phyloP scores from a whole-genome alignment of 2,113 vertebrate species.

The Stegastes partitus region DNA sequence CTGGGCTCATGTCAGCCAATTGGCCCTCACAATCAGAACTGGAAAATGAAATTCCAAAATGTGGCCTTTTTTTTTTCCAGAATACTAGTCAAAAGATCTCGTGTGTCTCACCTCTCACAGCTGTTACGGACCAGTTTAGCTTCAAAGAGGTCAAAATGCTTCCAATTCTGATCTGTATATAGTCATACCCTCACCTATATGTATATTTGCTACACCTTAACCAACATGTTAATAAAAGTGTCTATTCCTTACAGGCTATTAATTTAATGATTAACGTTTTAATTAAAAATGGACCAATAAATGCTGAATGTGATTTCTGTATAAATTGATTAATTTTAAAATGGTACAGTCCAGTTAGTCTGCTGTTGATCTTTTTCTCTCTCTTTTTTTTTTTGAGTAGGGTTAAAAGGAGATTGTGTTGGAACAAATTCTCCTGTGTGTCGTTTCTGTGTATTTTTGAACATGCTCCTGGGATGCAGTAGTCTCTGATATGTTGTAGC shows the following conservation, averaged over 20 bases:
- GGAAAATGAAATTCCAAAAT: neutral
- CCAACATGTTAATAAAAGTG: slow-evolving; percentile 23
- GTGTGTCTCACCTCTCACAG: neutral
- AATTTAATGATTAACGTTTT: slow-evolving; percentile 50
- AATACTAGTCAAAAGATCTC: neutral
- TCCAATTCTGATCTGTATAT: slow-evolving; percentile 60
- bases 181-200: slow-evolving; percentile 17
- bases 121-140: slow-evolving; percentile 17
- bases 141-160: slow-evolving; percentile 34
- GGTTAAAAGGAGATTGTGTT: neutral
- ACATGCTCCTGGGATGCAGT: slow-evolving; percentile 8
- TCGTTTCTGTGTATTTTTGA: neutral
- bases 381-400: neutral
- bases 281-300: slow-evolving; percentile 5
- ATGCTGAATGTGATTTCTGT: slow-evolving; percentile 6
- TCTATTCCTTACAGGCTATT: slow-evolving; percentile 50
- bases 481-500: neutral
- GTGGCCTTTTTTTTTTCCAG: neutral
- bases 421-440: neutral
- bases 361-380: neutral
- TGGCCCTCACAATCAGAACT: neutral
- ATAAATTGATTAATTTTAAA: neutral
- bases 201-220: slow-evolving; percentile 53
- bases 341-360: neutral
- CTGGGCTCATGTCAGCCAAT: neutral